Base-by-base conservation (phyloP, 2,888 invertebrate genomes). In the Cataglyphis rosenhaueri region DNA sequence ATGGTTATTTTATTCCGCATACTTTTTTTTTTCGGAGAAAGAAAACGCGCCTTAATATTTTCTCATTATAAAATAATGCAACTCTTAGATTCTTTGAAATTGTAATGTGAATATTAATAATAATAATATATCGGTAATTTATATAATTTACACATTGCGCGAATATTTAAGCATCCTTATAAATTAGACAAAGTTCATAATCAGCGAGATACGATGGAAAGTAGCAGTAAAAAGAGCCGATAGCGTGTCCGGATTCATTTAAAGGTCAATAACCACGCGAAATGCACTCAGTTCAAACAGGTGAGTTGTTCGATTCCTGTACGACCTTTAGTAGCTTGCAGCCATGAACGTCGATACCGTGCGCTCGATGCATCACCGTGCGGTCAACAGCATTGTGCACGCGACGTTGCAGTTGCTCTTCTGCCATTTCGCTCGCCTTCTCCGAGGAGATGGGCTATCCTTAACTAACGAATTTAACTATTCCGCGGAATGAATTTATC, bases 311-410 rank as follows among this genome's bases (percentile, higher is more conserved):
- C 21, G 41, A 78, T 70, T 59, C 8, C 55, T 18, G 18, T 68
- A 35, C 78, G 59, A 79, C 70, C 59, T 70, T 61, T 48, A 48
- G 59, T 32, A 25, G 52, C n/a, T 52, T 32, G 15, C 18, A 59
- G 59, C 71, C 66, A 85, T 83, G 83, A 81, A 55, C 78, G 64
- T 52, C 59, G 64, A 75, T 62, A 44, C 25, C 21, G 70, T 68
- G 57, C 52, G 66, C 62, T 81, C 76, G 70, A 81, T 82, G 89
- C 79, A 90, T 90, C 90, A 88, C 89, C 89, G 90, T 90, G 90
- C 89, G 82, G 66, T 75, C 21, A 81, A 64, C 64, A 70, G 61
- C 59, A 79, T 79, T 79, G 74, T 82, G 85, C 81, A 79, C 76
- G 68, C 81, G 74, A 59, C 48, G 48, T 38, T 55, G 82, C 76